These are phyloP conservation scores for Drosophila ambigua DNA, from an alignment of 1,140 invertebrate species.

Conservation along the genomic window DNA sequence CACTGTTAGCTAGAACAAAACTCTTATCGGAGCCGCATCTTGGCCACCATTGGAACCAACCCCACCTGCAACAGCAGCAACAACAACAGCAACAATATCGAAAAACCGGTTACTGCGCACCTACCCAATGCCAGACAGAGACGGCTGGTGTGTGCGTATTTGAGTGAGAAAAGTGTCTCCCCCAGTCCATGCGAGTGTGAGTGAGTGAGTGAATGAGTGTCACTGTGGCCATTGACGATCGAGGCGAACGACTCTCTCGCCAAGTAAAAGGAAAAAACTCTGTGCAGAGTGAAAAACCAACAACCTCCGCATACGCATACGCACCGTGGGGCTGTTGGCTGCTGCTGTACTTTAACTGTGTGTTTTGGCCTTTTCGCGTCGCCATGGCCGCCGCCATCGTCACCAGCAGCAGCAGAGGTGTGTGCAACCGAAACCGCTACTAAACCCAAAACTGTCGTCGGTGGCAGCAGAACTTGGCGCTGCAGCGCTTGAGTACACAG, in stretches of 20 bases:
- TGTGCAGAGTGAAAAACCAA: not conserved
- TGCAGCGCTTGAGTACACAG: slow-evolving; percentile 69
- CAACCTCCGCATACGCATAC: slow-evolving; percentile 63
- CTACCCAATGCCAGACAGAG: slow-evolving; percentile 59
- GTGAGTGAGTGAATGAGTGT: slow-evolving; percentile 23
- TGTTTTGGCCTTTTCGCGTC: slow-evolving; percentile 72
- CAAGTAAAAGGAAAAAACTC: slow-evolving; percentile 34
- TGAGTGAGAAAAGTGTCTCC: no score
- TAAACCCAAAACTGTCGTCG: slow-evolving; percentile 49
- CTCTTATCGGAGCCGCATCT: not conserved
- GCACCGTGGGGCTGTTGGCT: slow-evolving; percentile 51
- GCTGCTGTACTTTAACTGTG: slow-evolving; percentile 18
- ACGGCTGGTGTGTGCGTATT: slow-evolving; percentile 49
- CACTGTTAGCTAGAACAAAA: slow-evolving; percentile 3
- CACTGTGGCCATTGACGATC: slow-evolving; percentile 44
- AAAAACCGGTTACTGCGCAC: slow-evolving; percentile 73
- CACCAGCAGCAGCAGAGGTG: slow-evolving; percentile 33
- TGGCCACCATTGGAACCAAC: slow-evolving; percentile 35
- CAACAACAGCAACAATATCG: not conserved
- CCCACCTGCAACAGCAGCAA: no score
- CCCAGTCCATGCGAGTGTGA: not conserved
- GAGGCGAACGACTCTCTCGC: slow-evolving; percentile 12
- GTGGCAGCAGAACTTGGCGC: slow-evolving; percentile 53
- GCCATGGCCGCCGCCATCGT: slow-evolving; percentile 62
- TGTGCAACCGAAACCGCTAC: slow-evolving; percentile 55